A percentile compares a stretch with the other conserved stretches of the same genome.
phyloP scores from a whole-genome alignment of 92 coral and sea anemone species.

The Desmophyllum pertusum region DNA sequence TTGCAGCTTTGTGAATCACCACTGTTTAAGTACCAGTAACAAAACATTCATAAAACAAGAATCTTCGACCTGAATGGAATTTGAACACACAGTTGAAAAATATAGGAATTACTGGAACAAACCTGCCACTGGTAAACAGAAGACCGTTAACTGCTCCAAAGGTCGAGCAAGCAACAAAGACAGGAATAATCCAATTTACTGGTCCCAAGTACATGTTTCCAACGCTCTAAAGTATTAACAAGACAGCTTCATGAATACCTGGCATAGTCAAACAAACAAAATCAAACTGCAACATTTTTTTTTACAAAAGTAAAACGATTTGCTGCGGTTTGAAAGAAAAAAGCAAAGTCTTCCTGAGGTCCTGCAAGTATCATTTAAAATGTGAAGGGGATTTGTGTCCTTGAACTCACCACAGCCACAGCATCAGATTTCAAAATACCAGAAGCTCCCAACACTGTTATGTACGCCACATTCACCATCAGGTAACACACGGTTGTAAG shows the following conservation, averaged over 20 bases:
- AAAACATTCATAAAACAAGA: background rate
- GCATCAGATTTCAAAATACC: conserved; percentile 86
- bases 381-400: background rate
- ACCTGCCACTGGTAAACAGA: conserved; percentile 97
- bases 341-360: background rate
- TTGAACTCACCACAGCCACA: conserved; percentile 84
- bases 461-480: conserved; percentile 89
- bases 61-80: too few species aligned
- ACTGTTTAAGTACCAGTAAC: too few species aligned
- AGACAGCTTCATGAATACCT: background rate
- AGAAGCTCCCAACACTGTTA: conserved; percentile 79
- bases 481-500: conserved; percentile 89
- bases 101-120: background rate
- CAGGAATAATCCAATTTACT: conserved; percentile 89
- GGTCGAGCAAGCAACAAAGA: conserved; percentile 97
- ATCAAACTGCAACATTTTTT: background rate
- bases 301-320: background rate
- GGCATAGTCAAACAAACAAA: background rate
- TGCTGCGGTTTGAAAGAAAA: background rate
- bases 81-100: background rate
- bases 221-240: conserved; percentile 66
- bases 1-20: too few species aligned
- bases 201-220: conserved; percentile 91
- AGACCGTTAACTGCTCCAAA: conserved; percentile 99
- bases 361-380: background rate